These are phyloP conservation scores for Mesoligia furuncula DNA, from an alignment of 2,888 invertebrate genomes.

Conservation along the genomic window DNA sequence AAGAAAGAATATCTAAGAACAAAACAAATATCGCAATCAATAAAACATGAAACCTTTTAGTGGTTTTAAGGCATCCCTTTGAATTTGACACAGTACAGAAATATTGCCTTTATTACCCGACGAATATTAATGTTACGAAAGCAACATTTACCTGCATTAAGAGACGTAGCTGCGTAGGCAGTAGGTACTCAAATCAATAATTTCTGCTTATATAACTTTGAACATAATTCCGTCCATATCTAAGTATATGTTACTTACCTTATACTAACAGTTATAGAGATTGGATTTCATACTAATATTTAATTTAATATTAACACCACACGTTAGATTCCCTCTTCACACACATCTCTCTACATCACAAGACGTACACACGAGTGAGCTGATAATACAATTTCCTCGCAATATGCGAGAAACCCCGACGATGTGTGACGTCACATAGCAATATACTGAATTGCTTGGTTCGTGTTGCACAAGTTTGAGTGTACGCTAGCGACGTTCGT, in stretches of 20 bases:
- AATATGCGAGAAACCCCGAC: background rate
- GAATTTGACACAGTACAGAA: background rate
- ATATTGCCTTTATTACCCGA: background rate
- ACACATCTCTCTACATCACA: background rate
- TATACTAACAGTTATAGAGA: background rate
- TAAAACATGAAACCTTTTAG: background rate
- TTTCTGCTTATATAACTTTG: background rate
- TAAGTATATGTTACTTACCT: background rate
- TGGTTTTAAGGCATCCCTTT: background rate
- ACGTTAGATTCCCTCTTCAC: background rate
- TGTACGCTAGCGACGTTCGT: too few species aligned
- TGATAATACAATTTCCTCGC: background rate
- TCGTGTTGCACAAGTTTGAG: background rate
- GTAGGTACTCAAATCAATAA: background rate
- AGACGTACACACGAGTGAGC: background rate
- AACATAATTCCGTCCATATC: background rate
- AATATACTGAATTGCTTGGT: background rate
- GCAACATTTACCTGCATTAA: background rate
- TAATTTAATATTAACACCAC: background rate
- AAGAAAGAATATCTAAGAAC: background rate
- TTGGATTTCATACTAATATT: background rate
- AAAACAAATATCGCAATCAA: conserved; percentile 2
- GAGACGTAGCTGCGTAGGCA: background rate
- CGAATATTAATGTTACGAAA: conserved; percentile 5
- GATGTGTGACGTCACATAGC: conserved; percentile 7